Conservation (phyloP, 2,888 invertebrate species). For the Dexiosoma caninum region DNA sequence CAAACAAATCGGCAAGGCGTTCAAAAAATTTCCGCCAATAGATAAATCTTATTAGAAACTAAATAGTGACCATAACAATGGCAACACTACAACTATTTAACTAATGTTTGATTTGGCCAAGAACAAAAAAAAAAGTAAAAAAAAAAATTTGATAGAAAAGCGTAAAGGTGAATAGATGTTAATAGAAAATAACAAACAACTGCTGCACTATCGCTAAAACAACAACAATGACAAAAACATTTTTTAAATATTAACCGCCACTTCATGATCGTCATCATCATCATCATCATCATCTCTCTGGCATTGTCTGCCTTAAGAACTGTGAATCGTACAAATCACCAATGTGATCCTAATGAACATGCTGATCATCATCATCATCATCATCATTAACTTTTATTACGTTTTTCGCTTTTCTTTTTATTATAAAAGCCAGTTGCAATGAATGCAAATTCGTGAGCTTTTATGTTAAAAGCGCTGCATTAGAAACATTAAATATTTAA, state of each 20-base stretch:
- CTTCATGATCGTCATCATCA: constrained; percentile 27
- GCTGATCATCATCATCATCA: neutral
- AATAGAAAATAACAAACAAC: constrained; percentile 37
- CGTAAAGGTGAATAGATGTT: constrained; percentile 52
- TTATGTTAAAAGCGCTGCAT: constrained; percentile 31
- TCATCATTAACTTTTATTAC: neutral
- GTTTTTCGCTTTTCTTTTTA: neutral
- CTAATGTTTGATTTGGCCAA: constrained; percentile 56
- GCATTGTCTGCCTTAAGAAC: constrained; percentile 21
- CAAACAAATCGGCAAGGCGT: constrained; percentile 42
- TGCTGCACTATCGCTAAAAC: constrained; percentile 3
- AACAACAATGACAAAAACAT: neutral
- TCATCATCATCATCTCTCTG: neutral
- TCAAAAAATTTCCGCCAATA: constrained; percentile 52
- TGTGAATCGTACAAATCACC: constrained; percentile 38
- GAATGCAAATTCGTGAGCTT: constrained; percentile 63
- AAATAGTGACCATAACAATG: constrained; percentile 57
- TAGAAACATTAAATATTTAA: constrained; percentile 47
- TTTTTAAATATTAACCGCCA: constrained; percentile 41
- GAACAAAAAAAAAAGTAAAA: neutral
- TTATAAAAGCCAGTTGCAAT: constrained; percentile 34
- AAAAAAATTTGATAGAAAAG: constrained; percentile 21
- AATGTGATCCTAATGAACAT: constrained; percentile 13
- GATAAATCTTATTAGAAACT: constrained; percentile 63
- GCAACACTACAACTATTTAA: constrained; percentile 45